phyloP scores from a whole-genome alignment of 2,888 invertebrate genomes.

The Amphipyra berbera region DNA sequence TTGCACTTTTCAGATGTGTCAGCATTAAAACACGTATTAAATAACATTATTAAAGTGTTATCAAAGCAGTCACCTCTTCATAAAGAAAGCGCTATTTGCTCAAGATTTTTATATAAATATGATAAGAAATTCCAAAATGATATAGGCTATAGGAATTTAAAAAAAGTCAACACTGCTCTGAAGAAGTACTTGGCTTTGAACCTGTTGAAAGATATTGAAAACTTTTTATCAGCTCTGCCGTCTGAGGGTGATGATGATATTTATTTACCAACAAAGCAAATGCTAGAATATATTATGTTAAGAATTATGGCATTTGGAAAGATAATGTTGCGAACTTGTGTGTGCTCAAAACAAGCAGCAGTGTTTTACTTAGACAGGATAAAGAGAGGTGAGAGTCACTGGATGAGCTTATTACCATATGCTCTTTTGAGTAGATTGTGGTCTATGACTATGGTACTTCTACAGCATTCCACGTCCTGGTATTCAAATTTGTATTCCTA shows the following conservation, averaged over 20 bases:
- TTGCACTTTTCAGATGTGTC: constrained; percentile 72
- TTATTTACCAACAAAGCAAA: constrained; percentile 90
- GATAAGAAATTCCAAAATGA: constrained; percentile 90
- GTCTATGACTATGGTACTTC: constrained; percentile 83
- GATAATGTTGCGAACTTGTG: constrained; percentile 86
- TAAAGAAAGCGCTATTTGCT: constrained; percentile 88
- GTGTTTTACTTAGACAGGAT: constrained; percentile 87
- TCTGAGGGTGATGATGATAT: constrained; percentile 66
- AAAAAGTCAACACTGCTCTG: constrained; percentile 87
- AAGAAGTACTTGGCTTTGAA: constrained; percentile 85
- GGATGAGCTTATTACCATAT: constrained; percentile 89
- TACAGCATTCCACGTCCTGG: constrained; percentile 86
- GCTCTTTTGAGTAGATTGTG: constrained; percentile 89
- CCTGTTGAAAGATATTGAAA: constrained; percentile 81
- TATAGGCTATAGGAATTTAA: constrained; percentile 88
- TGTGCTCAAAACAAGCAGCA: constrained; percentile 84
- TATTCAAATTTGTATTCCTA: constrained; percentile 83
- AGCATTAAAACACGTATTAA: constrained; percentile 68
- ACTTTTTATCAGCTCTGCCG: constrained; percentile 74
- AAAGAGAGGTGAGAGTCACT: constrained; percentile 88
- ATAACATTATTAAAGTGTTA: constrained; percentile 72
- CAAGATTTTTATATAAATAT: constrained; percentile 89
- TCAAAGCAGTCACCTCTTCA: constrained; percentile 86
- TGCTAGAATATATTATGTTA: constrained; percentile 89
- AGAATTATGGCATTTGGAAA: constrained; percentile 89